These are phyloP conservation scores for Papilio elwesi DNA, from an alignment of 2,888 invertebrate genomes.

Conservation along the genomic window DNA sequence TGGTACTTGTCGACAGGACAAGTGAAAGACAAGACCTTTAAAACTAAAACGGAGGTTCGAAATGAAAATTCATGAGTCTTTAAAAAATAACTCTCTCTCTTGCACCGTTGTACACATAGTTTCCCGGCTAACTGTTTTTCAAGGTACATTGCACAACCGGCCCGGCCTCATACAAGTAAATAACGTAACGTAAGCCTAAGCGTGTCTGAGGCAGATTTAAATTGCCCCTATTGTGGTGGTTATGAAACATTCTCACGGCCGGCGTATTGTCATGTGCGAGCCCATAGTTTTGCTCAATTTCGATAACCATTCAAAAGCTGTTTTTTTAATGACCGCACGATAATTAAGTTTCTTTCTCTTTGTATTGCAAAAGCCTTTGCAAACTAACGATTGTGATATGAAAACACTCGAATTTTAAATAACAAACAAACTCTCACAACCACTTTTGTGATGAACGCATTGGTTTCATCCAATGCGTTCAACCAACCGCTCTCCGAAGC, in stretches of 20 bases:
- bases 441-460: background rate
- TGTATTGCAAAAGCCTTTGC: constrained; percentile 27
- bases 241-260: constrained; percentile 77
- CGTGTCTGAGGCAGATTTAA: constrained; percentile 68
- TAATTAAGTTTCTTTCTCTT: constrained; percentile 37
- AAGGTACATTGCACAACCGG: constrained; percentile 55
- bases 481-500: too few species aligned
- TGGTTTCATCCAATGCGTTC: background rate
- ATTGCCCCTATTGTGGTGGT: constrained; percentile 71
- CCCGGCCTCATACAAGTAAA: constrained; percentile 57
- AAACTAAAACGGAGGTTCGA: too few species aligned
- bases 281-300: constrained; percentile 52
- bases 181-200: constrained; percentile 62
- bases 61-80: background rate
- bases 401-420: constrained; percentile 12
- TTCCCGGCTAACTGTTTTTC: constrained; percentile 50
- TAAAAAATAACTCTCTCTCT: background rate
- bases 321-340: constrained; percentile 36
- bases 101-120: constrained; percentile 9
- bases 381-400: background rate
- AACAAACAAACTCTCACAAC: constrained; percentile 4
- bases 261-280: constrained; percentile 60
- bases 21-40: too few species aligned
- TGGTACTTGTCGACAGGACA: too few species aligned
- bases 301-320: constrained; percentile 41